Base-by-base conservation (phyloP, 2,113 vertebrate species). In the Oreocharis arfaki region DNA sequence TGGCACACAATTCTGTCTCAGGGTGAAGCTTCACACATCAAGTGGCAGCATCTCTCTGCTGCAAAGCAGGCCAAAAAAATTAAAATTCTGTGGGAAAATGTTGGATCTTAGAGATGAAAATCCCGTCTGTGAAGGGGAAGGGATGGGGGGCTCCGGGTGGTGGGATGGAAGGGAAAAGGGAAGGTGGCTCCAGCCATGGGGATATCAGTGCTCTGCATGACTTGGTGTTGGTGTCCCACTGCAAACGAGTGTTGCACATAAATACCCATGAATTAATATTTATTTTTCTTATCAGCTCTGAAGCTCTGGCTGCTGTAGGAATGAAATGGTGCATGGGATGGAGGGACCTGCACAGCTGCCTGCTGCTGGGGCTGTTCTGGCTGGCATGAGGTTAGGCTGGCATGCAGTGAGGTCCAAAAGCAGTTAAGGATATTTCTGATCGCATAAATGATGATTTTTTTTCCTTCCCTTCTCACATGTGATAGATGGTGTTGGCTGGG, bases 171-270 rank as follows among this genome's bases (percentile, higher is more conserved):
- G 18, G 35, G 71, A 55, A 2, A 21, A 10, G 15, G 7, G 18
- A n/a, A 46, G 44, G 60, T 59, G 78, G 57, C 33, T 44, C 8
- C n/a, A 13, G 50, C 46, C 3, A 0, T 6, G 52, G 69, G 85
- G 55, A 20, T 12, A 3, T 17, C 26, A 7, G 27, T 16, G 55
- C 47, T 37, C 33, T 32, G 6, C 13, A 33, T 9, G 42, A 10
- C 28, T 64, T 15, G 55, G 30, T 69, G 52, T 22, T 1, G 3
- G 50, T 1, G 3, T 56, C 42, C n/a, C 50, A 6, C 7, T 6
- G 39, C 14, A 7, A 52, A 24, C 0, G 2, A 80, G 33, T 12
- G 0, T 44, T 57, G n/a, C 28, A 6, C 32, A 4, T 17, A 60
- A 35, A 30, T 37, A 16, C 19, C 35, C 13, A 1, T 10, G 10